Base-by-base conservation (phyloP, 1,140 invertebrate genomes). In the Idris sp. region DNA sequence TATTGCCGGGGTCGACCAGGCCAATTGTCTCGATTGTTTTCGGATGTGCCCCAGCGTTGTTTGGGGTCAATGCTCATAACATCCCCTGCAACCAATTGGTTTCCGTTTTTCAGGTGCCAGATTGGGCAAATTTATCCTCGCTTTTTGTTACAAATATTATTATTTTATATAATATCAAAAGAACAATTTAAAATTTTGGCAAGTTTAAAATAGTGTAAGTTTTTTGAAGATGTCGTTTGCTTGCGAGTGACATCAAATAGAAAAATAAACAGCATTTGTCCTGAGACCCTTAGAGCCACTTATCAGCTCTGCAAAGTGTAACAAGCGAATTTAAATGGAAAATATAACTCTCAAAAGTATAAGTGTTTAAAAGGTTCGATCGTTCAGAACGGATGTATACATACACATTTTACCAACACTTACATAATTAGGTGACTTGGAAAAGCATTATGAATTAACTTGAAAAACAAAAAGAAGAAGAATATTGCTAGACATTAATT, bases 21-120 rank as follows among this genome's bases (percentile, higher is more conserved):
- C 67, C 76, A 78, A 79, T 33, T 11, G 41, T 59, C 51, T 65
- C 73, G 48, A 78, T 80, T 78, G 79, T 80, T 80, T 78, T 73
- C 54, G 59, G 62, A 80, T 76, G 61, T 31, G 59, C 61, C 43
- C 46, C 67, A 59, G 61, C 35, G 28, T 71, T 53, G 46, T 40
- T 49, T 69, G 11, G 74, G 77, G 77, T 77, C 74, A 72, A 26
- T 41, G 64, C 46, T 73, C 59, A 69, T 62, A n/a, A 64, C 71
- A 74, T 54, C 65, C n/a, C 68, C 30, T 75, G 53, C 41, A 54
- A 61, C 74, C 54, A 64, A 80, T 73, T n/a, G n/a, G n/a, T n/a
- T n/a, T n/a, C n/a, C n/a, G n/a, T n/a, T n/a, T n/a, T n/a, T n/a
- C n/a, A n/a, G n/a, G n/a, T n/a, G n/a, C n/a, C n/a, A n/a, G n/a